A percentile compares a stretch with the other conserved stretches of the same genome.
phyloP scores from a whole-genome alignment of 2,888 invertebrate species.

The Pammene aurita region DNA sequence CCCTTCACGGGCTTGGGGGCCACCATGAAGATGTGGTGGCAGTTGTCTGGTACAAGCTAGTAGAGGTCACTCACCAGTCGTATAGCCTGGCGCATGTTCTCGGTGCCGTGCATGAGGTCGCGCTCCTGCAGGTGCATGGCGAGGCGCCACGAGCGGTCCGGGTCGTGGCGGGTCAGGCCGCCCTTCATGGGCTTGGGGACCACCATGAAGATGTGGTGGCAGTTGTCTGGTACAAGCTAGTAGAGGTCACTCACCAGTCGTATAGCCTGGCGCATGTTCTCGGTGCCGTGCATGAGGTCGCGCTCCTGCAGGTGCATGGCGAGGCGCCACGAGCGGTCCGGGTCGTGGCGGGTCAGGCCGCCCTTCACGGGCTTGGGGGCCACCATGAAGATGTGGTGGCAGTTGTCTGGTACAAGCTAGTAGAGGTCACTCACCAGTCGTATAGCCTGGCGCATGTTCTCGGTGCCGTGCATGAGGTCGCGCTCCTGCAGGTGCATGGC shows the following conservation, averaged over 20 bases:
- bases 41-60: conserved; percentile 40
- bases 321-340: conserved; percentile 76
- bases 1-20: conserved; percentile 74
- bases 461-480: conserved; percentile 65
- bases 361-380: conserved; percentile 74
- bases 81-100: conserved; percentile 68
- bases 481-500: conserved; percentile 81
- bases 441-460: conserved; percentile 68
- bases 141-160: conserved; percentile 76
- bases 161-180: conserved; percentile 46
- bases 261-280: conserved; percentile 68
- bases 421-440: conserved; percentile 63
- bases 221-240: conserved; percentile 40
- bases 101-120: conserved; percentile 65
- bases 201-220: conserved; percentile 71
- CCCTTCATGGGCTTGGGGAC: conserved; percentile 74
- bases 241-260: conserved; percentile 63
- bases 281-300: conserved; percentile 65
- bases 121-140: conserved; percentile 81
- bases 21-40: conserved; percentile 71
- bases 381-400: conserved; percentile 71
- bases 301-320: conserved; percentile 81
- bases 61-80: conserved; percentile 63
- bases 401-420: conserved; percentile 40
- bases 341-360: conserved; percentile 46